Percentiles rank a stretch among this genome's conserved stretches.
phyloP scores from a whole-genome alignment of 1,140 invertebrate genomes.

The Trichogramma pretiosum region DNA sequence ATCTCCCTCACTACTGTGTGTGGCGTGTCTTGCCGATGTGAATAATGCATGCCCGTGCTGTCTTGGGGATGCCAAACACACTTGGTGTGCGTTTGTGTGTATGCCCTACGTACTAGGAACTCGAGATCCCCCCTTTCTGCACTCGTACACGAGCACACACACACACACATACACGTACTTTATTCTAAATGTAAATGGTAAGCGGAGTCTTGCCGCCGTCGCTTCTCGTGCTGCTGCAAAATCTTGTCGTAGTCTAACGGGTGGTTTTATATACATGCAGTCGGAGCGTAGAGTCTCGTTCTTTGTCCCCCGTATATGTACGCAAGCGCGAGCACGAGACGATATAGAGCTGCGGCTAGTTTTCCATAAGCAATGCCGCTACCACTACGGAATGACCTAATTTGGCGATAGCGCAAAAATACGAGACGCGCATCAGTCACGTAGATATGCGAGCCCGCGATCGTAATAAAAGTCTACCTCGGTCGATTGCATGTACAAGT shows the following conservation, averaged over 20 bases:
- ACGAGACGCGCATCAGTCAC: background rate
- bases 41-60: conserved; percentile 34
- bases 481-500: too few relatives aligned
- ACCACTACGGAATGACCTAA: too few relatives aligned
- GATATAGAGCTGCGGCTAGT: too few relatives aligned
- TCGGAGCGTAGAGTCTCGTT: too few relatives aligned
- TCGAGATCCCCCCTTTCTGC: background rate
- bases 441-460: background rate
- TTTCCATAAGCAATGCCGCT: too few relatives aligned
- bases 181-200: conserved; percentile 14
- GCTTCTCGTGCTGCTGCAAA: too few relatives aligned
- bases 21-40: conserved; percentile 27
- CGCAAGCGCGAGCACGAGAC: too few relatives aligned
- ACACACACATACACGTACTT: background rate
- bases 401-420: too few relatives aligned
- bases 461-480: background rate
- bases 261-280: background rate
- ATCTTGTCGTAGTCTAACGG: background rate
- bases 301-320: too few relatives aligned
- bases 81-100: too few relatives aligned
- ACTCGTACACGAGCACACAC: background rate
- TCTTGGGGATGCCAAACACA: conserved; percentile 32
- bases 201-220: background rate
- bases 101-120: too few relatives aligned
- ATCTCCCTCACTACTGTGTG: too few relatives aligned